Evolutionary conservation across 2,888 invertebrate genomes (phyloP), one percentile per base, ranked within the genome.

Genomic region (Polydrusus tereticollis): DNA sequence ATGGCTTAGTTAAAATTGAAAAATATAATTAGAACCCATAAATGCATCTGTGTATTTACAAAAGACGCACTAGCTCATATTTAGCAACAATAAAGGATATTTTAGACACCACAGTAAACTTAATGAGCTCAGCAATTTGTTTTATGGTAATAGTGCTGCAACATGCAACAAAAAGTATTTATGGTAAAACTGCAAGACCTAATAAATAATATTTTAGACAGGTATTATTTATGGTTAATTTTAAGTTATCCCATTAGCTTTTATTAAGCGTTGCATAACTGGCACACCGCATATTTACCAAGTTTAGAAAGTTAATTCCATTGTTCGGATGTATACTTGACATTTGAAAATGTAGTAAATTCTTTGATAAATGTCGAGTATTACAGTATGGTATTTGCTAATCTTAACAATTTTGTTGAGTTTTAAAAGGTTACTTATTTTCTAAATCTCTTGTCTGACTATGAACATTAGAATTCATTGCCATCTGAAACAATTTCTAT

Each of bases 101-200:
- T 66, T 58, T 14, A 66, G 14, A 57, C 66, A 66, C 66, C 58
- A 43, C 29, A 57, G 26, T 58, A 23, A 57, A 57, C 57, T 12
- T 57, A 57, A 65, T 64, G 52, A 64, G 36, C 57, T 36, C 41
- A 43, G 33, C 50, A 69, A 69, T 69, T 62, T 69, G 26, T 62
- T 69, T 55, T 60, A 62, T 41, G 60, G 29, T 69, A 62, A 69
- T 60, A 60, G 62, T 52, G 18, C 60, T 20, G 41, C 29, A 23
- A 20, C 69, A 69, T 62, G 69, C 69, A 69, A 69, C 29, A 18
- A 14, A 55, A 45, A 45, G 58, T 58, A 66, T 66, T 66, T 58
- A 57, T 33, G 57, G 57, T 45, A 66, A 58, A 58, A 58, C 43
- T 33, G 43, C 29, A 29, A 66, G 58, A 58, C 14, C 23, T 58